A percentile compares a stretch with the other conserved stretches of the same genome.
Conservation (phyloP, 2,888 invertebrate genomes). For the Morpho helenor region DNA sequence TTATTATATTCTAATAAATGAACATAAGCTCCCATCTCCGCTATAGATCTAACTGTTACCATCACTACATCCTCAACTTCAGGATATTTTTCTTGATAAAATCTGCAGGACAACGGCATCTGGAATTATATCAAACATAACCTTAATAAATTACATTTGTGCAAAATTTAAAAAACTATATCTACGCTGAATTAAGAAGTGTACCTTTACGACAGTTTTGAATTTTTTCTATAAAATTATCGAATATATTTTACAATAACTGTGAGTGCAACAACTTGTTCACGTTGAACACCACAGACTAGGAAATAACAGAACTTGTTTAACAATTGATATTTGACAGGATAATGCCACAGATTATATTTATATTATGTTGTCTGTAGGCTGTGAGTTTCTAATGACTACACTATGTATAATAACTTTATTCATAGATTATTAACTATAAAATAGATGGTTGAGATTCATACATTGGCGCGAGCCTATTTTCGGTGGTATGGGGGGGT, state of each 20-base stretch:
- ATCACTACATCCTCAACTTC: conserved; percentile 99
- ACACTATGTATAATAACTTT: no score
- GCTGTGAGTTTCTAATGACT: no score
- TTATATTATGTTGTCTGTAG: no score
- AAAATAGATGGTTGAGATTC: no score
- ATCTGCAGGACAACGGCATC: conserved; percentile 96
- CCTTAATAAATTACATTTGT: conserved; percentile 39
- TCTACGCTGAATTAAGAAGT: background rate
- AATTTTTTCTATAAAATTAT: conserved; percentile 6
- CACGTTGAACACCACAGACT: conserved; percentile 57
- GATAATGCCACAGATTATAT: background rate
- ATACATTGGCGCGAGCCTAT: no score
- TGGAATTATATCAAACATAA: conserved; percentile 57
- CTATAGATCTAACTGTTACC: conserved; percentile 98
- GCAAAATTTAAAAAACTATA: no score
- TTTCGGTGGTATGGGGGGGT: no score
- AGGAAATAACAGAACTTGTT: background rate
- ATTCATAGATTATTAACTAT: no score
- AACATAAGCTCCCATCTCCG: conserved; percentile 99
- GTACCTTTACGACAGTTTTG: conserved; percentile 19
- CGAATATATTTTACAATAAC: conserved; percentile 31
- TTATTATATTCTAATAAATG: conserved; percentile 98
- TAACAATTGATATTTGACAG: conserved; percentile 15
- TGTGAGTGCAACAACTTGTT: conserved; percentile 61
- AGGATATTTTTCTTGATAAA: conserved; percentile 98